Base-by-base conservation (phyloP, 2,888 invertebrate species). In the Bombylius major region DNA sequence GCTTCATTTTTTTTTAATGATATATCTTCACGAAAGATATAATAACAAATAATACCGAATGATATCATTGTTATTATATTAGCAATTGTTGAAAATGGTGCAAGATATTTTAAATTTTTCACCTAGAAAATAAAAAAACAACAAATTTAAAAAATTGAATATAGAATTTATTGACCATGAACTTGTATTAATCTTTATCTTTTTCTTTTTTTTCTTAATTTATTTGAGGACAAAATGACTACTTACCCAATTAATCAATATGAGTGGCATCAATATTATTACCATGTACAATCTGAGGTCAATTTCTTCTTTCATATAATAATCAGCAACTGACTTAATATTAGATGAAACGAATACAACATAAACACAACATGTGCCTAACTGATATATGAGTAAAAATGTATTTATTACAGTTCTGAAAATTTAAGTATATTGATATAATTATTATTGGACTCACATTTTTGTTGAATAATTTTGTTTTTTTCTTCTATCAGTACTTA, bases 291-390 rank as follows among this genome's bases (percentile, higher is more conserved):
- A 72, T 56, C 81, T 76, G 44, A 84, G 76, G 52, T 79, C 77
- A 7, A 82, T 70, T 9, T 72, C 68, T 1, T 75, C 65, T 1
- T 78, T 69, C 4, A 71, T 66, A 64, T 84, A 79, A 31, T 78
- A 72, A 47, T 77, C 77, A 13, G 79, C 72, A 12, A 89, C 86
- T 62, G 75, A 77, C 67, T 86, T 79, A n/a, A 95, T 79, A 72
- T 92, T 95, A 58, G 84, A 83, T 0, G 94, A 83, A 51, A 97
- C 89, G 71, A 97, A 98, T 0, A 97, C 89, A 32, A 93, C 87
- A 73, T 98, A 98, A 3, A 97, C 95, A 71, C 95, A 95, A 71
- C 97, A 96, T 51, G 93, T 91, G 50, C 98, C 98, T 65, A 97
- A 78, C 74, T 98, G 97, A 65, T 96, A 97, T 54, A 93, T 79